phyloP scores from a whole-genome alignment of 2,888 invertebrate genomes.

The Orchesella flavescens region DNA sequence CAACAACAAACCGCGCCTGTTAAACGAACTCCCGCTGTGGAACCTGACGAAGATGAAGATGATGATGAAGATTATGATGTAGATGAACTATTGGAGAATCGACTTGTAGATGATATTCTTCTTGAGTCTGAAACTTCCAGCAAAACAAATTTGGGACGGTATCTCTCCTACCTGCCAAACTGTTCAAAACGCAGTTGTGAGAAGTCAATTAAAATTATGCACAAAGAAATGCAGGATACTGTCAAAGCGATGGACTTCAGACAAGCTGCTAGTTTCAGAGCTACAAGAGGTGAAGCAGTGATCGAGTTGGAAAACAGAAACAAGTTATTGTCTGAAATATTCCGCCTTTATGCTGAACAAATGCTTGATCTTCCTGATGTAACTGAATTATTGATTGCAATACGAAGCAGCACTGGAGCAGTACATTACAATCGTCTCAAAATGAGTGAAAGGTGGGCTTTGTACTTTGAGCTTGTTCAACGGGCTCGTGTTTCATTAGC shows the following conservation, averaged over 20 bases:
- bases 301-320: slow-evolving; percentile 31
- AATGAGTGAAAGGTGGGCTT: slow-evolving; percentile 61
- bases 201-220: slow-evolving; percentile 21
- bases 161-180: slow-evolving; percentile 24
- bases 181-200: slow-evolving; percentile 38
- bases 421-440: slow-evolving; percentile 27
- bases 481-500: slow-evolving; percentile 70
- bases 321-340: slow-evolving; percentile 53
- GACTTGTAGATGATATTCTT: slow-evolving; percentile 65
- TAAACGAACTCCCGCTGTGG: background rate
- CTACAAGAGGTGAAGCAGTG: background rate
- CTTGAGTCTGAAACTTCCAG: slow-evolving; percentile 58
- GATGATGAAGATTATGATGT: slow-evolving; percentile 70
- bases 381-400: slow-evolving; percentile 28
- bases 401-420: background rate
- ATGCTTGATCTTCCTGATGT: slow-evolving; percentile 63
- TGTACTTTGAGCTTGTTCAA: slow-evolving; percentile 68
- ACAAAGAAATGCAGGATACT: slow-evolving; percentile 9
- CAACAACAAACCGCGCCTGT: background rate
- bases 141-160: slow-evolving; percentile 25
- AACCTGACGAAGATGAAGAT: slow-evolving; percentile 20
- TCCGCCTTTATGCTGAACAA: slow-evolving; percentile 48
- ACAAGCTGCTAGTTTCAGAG: slow-evolving; percentile 3
- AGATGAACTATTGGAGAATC: slow-evolving; percentile 66
- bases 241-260: slow-evolving; percentile 19